Percentiles rank a stretch among this genome's conserved stretches.
Evolutionary conservation across 2,888 invertebrate species (phyloP).

Genomic region (Folsomia candida): DNA sequence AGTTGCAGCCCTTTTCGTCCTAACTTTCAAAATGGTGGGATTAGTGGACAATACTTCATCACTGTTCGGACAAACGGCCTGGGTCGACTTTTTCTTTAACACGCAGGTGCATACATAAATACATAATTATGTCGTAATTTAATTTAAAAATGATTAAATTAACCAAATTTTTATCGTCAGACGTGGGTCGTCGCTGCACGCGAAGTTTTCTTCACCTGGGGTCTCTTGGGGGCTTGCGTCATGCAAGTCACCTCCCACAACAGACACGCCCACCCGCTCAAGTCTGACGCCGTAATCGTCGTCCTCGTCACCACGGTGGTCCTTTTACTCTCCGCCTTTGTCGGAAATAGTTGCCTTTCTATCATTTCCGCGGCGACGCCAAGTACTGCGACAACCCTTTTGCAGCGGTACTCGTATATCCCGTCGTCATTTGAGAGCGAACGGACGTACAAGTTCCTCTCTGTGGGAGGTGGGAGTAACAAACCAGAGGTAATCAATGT

Average conservation of each 20-base stretch:
- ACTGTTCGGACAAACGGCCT: constrained; percentile 74
- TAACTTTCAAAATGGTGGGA: constrained; percentile 73
- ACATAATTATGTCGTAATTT: background rate
- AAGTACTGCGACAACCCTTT: background rate
- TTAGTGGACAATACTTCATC: constrained; percentile 61
- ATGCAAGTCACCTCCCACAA: constrained; percentile 79
- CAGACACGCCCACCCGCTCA: constrained; percentile 64
- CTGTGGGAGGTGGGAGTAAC: constrained; percentile 61
- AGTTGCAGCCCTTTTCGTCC: constrained; percentile 69
- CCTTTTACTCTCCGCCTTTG: constrained; percentile 70
- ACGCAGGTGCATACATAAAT: constrained; percentile 62
- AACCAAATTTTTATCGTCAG: constrained; percentile 58
- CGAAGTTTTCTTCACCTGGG: constrained; percentile 86
- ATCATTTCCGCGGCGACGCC: constrained; percentile 62
- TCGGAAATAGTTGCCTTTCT: constrained; percentile 79
- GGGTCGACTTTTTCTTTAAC: constrained; percentile 81
- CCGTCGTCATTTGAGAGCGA: constrained; percentile 80
- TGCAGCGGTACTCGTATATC: constrained; percentile 63
- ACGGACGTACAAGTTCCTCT: constrained; percentile 68
- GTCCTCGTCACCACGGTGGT: constrained; percentile 72
- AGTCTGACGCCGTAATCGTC: constrained; percentile 65
- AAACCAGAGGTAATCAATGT: too few relatives aligned
- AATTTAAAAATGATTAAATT: background rate
- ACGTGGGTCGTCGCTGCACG: constrained; percentile 87
- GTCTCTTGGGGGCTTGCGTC: constrained; percentile 72